Conservation (phyloP, 2,113 vertebrate genomes). For the Scytalopus superciliaris region DNA sequence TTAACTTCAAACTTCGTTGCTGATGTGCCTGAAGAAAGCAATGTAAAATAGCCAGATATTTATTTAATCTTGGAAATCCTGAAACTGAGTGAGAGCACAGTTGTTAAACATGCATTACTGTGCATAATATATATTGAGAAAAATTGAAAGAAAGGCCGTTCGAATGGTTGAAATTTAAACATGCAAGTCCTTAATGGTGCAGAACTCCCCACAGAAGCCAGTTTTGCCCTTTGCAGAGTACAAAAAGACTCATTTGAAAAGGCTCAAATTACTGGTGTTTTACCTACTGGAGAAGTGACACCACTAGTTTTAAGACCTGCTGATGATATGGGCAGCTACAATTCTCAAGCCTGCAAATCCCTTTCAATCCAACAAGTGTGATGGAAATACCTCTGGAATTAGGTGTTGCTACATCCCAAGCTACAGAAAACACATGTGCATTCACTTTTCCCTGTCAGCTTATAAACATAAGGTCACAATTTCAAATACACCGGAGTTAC, state of each 20-base stretch:
- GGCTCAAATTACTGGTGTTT: rapidly evolving
- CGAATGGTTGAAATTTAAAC: neutral
- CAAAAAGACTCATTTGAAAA: neutral
- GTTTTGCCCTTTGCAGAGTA: neutral
- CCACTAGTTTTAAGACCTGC: neutral
- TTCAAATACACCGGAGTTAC: neutral
- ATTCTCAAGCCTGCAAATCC: neutral
- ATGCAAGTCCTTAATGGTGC: neutral
- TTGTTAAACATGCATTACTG: neutral
- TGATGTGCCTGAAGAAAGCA: neutral
- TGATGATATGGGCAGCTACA: neutral
- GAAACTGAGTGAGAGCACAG: neutral
- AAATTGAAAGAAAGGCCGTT: neutral
- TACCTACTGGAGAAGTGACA: neutral
- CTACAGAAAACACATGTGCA: neutral
- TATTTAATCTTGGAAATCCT: neutral
- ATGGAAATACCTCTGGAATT: neutral
- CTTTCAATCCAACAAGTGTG: neutral
- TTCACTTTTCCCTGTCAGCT: neutral
- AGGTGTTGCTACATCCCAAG: neutral
- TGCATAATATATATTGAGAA: neutral
- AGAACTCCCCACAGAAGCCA: neutral
- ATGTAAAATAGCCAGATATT: neutral
- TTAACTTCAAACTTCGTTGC: neutral
- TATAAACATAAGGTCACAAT: neutral